Evolutionary conservation across 2,113 vertebrate species (phyloP).

Genomic region (Sinocyclocheilus grahami): DNA sequence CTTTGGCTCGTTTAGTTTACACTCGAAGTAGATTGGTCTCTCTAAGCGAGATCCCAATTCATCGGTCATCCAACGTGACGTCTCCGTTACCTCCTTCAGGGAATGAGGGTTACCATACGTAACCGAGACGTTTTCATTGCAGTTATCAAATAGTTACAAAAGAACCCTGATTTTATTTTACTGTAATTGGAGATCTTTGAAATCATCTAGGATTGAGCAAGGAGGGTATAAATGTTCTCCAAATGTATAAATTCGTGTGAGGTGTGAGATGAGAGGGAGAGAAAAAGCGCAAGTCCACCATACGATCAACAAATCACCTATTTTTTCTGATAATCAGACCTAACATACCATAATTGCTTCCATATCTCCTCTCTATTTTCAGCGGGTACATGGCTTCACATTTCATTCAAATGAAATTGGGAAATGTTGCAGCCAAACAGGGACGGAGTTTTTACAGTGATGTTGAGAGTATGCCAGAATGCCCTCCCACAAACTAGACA

Average conservation of each 20-base stretch:
- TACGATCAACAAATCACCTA: conserved; percentile 41
- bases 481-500: conserved; percentile 58
- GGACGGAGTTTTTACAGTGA: conserved; percentile 51
- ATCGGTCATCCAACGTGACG: too few species aligned
- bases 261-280: conserved; percentile 21
- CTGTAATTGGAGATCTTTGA: background rate
- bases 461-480: conserved; percentile 51
- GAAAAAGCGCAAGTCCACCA: background rate
- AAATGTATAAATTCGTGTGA: conserved; percentile 8
- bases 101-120: too few species aligned
- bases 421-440: conserved; percentile 52
- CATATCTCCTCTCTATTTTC: conserved; percentile 47
- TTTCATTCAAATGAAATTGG: conserved; percentile 54
- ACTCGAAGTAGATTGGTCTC: too few species aligned
- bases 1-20: too few species aligned
- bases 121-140: background rate
- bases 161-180: conserved; percentile 21
- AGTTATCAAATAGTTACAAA: conserved; percentile 20
- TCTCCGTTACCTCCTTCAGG: too few species aligned
- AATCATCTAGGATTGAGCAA: conserved; percentile 14
- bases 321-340: conserved; percentile 47
- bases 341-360: conserved; percentile 53
- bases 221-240: conserved; percentile 1
- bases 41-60: too few species aligned
- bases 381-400: conserved; percentile 42